Conservation (phyloP, 2,888 invertebrate species). For the Leucophenga montana region DNA sequence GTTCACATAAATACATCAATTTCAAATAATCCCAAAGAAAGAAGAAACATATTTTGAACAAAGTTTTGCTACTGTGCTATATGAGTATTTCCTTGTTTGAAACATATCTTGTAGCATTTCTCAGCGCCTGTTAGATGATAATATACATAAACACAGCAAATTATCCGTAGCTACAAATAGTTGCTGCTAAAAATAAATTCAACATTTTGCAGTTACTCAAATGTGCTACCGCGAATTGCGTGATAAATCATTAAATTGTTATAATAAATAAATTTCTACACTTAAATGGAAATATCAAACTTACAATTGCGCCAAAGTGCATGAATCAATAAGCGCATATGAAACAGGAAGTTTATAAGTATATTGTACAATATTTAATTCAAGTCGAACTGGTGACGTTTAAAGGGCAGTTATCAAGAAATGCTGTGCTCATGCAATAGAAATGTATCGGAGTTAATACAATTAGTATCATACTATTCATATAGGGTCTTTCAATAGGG, state of each 20-base stretch:
- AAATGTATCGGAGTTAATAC: too few species aligned
- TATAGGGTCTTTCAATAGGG: too few species aligned
- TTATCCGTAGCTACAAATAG: not conserved
- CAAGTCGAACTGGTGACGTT: not conserved
- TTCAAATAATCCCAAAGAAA: too few species aligned
- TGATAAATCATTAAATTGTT: constrained; percentile 5
- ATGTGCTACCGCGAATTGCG: not conserved
- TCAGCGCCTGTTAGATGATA: too few species aligned
- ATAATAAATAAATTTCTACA: not conserved
- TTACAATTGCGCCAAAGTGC: not conserved
- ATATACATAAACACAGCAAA: too few species aligned
- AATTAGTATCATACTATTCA: too few species aligned
- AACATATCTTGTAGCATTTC: too few species aligned
- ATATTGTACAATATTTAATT: not conserved
- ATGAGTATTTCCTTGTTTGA: too few species aligned
- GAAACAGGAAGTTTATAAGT: not conserved
- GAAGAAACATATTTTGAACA: too few species aligned
- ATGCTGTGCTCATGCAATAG: not conserved
- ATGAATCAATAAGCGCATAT: too few species aligned
- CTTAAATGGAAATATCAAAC: not conserved
- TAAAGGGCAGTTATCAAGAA: constrained; percentile 8
- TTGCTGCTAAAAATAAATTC: constrained; percentile 2
- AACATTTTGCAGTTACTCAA: not conserved
- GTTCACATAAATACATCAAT: too few species aligned
- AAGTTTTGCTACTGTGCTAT: too few species aligned